Evolutionary conservation across 1,140 invertebrate genomes (phyloP).

Genomic region (fruit fly (Drosophila melanogaster)): DNA sequence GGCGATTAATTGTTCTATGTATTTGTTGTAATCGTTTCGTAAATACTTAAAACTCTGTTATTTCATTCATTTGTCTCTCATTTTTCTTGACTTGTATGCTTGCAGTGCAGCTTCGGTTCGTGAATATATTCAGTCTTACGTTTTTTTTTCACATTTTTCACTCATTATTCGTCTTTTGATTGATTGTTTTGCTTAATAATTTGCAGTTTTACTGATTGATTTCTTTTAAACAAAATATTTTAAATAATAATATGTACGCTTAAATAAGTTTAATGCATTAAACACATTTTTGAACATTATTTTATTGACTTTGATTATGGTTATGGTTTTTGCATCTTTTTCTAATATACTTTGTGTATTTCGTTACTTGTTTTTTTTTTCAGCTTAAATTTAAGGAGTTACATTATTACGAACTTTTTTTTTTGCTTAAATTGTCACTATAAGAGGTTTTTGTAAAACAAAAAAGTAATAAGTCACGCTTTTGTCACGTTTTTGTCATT

Average conservation of each 20-base stretch:
- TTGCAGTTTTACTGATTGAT: constrained; percentile 52
- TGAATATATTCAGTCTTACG: constrained; percentile 28
- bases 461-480: constrained; percentile 57
- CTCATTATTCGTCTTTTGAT: constrained; percentile 31
- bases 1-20: constrained; percentile 17
- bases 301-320: constrained; percentile 79
- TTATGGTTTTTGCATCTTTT: constrained; percentile 73
- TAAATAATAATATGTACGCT: constrained; percentile 71
- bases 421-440: constrained; percentile 61
- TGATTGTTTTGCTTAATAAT: constrained; percentile 54
- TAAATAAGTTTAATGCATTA: constrained; percentile 80
- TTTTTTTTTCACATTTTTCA: constrained; percentile 25
- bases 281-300: constrained; percentile 82
- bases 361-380: constrained; percentile 63
- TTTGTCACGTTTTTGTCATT: constrained; percentile 51
- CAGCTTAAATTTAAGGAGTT: constrained; percentile 65
- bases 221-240: constrained; percentile 70
- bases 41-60: constrained; percentile 23
- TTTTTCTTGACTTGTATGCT: constrained; percentile 8
- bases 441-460: constrained; percentile 32
- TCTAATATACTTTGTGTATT: constrained; percentile 75
- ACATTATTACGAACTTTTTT: constrained; percentile 62
- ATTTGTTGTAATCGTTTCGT: constrained; percentile 22
- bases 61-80: constrained; percentile 31
- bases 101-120: constrained; percentile 21